phyloP scores from a whole-genome alignment of 2,113 vertebrate species.

The Clinocottus analis region DNA sequence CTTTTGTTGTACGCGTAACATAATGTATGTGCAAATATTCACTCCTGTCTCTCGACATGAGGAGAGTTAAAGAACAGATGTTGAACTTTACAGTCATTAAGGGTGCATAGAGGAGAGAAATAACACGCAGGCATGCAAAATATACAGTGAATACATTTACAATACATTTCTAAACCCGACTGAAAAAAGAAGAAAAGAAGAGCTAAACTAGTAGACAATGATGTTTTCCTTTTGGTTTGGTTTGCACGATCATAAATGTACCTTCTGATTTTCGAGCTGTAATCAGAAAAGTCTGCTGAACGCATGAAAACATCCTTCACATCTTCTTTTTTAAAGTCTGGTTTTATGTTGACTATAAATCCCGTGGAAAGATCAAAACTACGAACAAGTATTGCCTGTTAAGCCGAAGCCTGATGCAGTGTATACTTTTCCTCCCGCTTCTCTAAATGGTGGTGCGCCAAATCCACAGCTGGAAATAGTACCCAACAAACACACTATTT shows the following conservation, averaged over 20 bases:
- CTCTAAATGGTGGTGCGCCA: not conserved
- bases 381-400: not conserved
- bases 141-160: not conserved
- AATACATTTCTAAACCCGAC: not conserved
- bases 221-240: not conserved
- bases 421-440: not conserved
- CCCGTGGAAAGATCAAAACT: not conserved
- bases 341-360: not conserved
- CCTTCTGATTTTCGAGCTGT: not conserved
- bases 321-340: not conserved
- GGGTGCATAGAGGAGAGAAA: not conserved
- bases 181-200: not conserved
- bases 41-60: not conserved
- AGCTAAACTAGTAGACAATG: not conserved
- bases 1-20: no score
- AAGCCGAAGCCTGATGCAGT: not conserved
- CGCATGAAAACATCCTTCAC: not conserved
- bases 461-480: not conserved
- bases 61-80: conserved; percentile 1
- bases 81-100: not conserved
- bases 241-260: not conserved
- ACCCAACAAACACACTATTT: not conserved
- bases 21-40: not conserved
- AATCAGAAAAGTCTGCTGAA: not conserved
- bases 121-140: not conserved